Base-by-base conservation (phyloP, 2,888 invertebrate species). In the Drosophila hamatofila region DNA sequence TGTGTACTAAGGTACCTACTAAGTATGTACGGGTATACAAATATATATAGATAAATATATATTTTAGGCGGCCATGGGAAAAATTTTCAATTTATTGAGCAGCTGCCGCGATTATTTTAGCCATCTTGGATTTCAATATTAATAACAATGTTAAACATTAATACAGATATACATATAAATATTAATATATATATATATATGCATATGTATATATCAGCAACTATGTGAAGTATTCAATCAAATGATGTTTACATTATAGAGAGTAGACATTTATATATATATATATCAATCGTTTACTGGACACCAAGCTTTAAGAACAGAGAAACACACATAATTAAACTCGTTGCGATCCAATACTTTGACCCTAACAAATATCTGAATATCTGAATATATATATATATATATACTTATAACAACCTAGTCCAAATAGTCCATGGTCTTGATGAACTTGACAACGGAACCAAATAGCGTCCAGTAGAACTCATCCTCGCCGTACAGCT, bases 401-500 rank as follows among this genome's bases (percentile, higher is more conserved):
- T 65, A 55, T 60, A 72, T 66, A 30, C 49, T 68, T 56, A 76
- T 59, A 58, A 58, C 68, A 61, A 55, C 39, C 62, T 82, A 87
- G 49, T 83, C 84, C 33, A 88, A 82, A 44, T 93, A 93, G 78
- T 93, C 93, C 98, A 99, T 98, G 63, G 97, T 98, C 94, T 99
- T 99, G 91, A 99, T 98, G 94, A 98, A 98, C 93, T 98, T 98
- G 60, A 99, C 97, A 54, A 98, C 98, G 0, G 98, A 96, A 91
- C 97, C 97, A 94, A 99, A 99, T 93, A 99, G 98, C 61, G 98
- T 98, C 99, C 99, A 99, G 96, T 98, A 98, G 93, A 99, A 99
- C 88, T 97, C 96, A 90, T 98, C 97, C 93, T 98, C 98, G 56
- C 98, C 98, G 74, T 95, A 94, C 68, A 98, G 94, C 74, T 96